Conservation (phyloP, 1,140 invertebrate species). For the Metaphire vulgaris region DNA sequence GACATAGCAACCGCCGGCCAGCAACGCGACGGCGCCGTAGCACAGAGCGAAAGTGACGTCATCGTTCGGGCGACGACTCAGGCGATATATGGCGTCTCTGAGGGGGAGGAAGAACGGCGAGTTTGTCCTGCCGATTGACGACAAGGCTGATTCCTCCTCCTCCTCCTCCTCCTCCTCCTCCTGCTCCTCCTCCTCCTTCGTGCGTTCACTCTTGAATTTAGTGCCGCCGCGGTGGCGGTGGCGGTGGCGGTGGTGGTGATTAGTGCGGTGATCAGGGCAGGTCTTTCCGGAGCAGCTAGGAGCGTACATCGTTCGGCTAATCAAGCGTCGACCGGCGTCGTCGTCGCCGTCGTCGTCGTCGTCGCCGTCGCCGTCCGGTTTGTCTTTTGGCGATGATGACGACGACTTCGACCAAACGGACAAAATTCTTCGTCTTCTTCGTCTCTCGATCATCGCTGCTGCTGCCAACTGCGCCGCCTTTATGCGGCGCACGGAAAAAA, state of each 20-base stretch:
- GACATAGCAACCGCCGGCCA: conserved; percentile 57
- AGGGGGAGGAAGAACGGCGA: neutral
- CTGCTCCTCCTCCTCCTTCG: neutral
- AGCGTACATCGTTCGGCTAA: too few relatives aligned
- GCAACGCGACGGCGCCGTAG: neutral
- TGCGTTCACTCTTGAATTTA: neutral
- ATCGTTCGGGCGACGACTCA: neutral
- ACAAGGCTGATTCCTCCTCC: neutral
- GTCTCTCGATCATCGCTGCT: neutral
- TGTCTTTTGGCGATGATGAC: too few relatives aligned
- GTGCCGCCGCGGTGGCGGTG: neutral
- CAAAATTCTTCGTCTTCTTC: too few relatives aligned
- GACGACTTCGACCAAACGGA: too few relatives aligned
- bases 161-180: too few relatives aligned
- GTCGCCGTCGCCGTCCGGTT: too few relatives aligned
- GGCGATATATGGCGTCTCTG: neutral
- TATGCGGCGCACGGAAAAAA: neutral
- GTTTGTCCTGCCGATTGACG: neutral
- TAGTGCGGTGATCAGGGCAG: neutral
- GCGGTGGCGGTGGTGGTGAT: neutral
- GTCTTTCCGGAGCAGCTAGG: too few relatives aligned
- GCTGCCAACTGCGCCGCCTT: neutral
- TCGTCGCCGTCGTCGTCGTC: too few relatives aligned
- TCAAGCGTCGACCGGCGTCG: too few relatives aligned
- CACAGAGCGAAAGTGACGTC: neutral